phyloP scores from a whole-genome alignment of 2,113 vertebrate genomes.

The Apteryx mantelli region DNA sequence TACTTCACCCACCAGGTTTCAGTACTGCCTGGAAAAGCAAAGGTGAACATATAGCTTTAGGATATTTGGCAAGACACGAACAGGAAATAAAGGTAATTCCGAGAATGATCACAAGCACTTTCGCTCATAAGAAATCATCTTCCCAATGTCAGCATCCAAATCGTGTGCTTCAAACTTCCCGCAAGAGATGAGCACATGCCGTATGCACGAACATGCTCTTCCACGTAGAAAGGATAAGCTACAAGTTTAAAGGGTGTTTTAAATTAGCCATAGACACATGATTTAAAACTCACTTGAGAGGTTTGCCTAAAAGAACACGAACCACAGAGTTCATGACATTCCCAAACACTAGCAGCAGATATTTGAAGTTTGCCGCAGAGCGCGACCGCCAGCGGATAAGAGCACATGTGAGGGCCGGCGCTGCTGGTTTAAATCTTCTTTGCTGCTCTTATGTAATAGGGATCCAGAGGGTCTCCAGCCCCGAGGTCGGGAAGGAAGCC shows the following conservation, averaged over 20 bases:
- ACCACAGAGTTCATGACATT: background rate
- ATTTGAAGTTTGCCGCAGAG: background rate
- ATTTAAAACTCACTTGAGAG: background rate
- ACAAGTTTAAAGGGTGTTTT: background rate
- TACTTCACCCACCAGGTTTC: background rate
- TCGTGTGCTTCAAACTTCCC: background rate
- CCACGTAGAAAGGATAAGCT: background rate
- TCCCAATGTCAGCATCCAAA: background rate
- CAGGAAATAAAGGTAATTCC: constrained; percentile 3
- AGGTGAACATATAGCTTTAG: background rate
- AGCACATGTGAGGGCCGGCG: rapidly evolving
- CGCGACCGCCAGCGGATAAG: background rate
- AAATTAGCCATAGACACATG: background rate
- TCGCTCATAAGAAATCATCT: background rate
- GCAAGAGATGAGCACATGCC: background rate
- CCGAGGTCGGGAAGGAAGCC: background rate
- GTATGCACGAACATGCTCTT: background rate
- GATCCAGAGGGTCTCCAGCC: background rate
- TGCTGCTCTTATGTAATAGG: background rate
- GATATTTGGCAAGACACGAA: background rate
- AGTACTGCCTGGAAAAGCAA: background rate
- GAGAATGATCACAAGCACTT: background rate
- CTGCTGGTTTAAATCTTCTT: background rate
- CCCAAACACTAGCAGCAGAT: background rate
- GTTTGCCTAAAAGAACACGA: background rate